Percentiles rank a stretch among this genome's conserved stretches.
Conservation (phyloP, 2,888 invertebrate species). For the Leptopilina syphax region DNA sequence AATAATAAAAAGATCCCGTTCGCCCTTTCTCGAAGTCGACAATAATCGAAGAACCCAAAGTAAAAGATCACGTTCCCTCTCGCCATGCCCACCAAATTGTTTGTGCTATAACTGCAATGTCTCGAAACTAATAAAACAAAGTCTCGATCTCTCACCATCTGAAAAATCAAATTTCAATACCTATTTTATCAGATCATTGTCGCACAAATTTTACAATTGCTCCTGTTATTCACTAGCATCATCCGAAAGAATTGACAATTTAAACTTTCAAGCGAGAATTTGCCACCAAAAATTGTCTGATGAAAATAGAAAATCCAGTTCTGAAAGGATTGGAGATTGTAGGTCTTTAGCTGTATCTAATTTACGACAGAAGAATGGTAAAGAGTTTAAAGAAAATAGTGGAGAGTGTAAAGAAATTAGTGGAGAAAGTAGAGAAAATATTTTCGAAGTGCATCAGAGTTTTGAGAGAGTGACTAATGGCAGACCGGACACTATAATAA, state of each 20-base stretch:
- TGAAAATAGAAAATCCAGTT: too few species aligned
- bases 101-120: constrained; percentile 72
- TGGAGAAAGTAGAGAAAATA: background rate
- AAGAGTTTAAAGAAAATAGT: background rate
- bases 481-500: background rate
- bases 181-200: constrained; percentile 68
- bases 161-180: constrained; percentile 68
- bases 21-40: constrained; percentile 26
- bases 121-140: constrained; percentile 68
- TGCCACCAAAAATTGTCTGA: too few species aligned
- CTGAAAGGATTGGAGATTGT: too few species aligned
- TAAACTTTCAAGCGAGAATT: too few species aligned
- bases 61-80: constrained; percentile 66
- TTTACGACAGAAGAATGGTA: background rate
- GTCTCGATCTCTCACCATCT: constrained; percentile 65
- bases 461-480: constrained; percentile 24
- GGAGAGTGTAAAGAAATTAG: too few species aligned
- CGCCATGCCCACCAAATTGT: constrained; percentile 61
- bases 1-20: background rate
- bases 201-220: constrained; percentile 69
- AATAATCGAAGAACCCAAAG: constrained; percentile 39
- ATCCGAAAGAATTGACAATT: too few species aligned
- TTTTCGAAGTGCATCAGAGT: background rate
- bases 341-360: too few species aligned
- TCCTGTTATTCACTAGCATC: constrained; percentile 62